Conservation (phyloP, 2,797 vertebrate genomes). For the Lagocephalus sceleratus region DNA sequence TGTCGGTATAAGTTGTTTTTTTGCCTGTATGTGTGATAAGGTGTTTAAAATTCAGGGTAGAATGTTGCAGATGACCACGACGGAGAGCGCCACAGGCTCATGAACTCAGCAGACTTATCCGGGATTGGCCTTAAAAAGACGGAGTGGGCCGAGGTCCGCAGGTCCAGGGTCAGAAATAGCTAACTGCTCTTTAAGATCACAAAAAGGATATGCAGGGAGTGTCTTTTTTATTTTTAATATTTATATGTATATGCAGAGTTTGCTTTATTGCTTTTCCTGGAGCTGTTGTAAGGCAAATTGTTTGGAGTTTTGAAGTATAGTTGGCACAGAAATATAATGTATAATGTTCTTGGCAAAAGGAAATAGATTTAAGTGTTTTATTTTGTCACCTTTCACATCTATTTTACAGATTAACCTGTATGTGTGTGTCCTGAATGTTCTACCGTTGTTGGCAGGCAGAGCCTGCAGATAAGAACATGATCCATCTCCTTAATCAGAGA, state of each 20-base stretch:
- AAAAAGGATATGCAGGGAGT: too few relatives aligned
- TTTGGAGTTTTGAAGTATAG: too few relatives aligned
- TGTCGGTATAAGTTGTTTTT: conserved; percentile 42
- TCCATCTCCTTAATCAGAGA: conserved; percentile 57
- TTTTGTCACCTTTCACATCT: conserved; percentile 17
- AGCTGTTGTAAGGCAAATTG: too few relatives aligned
- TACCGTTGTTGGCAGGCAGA: conserved; percentile 10
- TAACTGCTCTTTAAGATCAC: too few relatives aligned
- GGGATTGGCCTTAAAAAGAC: neutral
- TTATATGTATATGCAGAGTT: too few relatives aligned
- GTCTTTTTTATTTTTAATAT: too few relatives aligned
- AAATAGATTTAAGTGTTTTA: neutral
- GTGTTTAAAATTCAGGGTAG: conserved; percentile 68
- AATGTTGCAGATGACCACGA: conserved; percentile 23
- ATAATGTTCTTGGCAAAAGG: neutral
- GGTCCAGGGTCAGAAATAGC: too few relatives aligned
- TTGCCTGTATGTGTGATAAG: conserved; percentile 45
- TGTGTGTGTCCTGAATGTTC: conserved; percentile 16
- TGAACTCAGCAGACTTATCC: conserved; percentile 1
- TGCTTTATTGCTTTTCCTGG: too few relatives aligned
- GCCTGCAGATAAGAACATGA: conserved; percentile 51
- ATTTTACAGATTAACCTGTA: neutral
- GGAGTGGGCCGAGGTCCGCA: too few relatives aligned
- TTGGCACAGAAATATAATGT: neutral
- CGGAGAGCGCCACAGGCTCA: conserved; percentile 21